Percentiles rank a stretch among this genome's conserved stretches.
Evolutionary conservation across 2,888 invertebrate species (phyloP).

Genomic region (Entomobrya proxima): DNA sequence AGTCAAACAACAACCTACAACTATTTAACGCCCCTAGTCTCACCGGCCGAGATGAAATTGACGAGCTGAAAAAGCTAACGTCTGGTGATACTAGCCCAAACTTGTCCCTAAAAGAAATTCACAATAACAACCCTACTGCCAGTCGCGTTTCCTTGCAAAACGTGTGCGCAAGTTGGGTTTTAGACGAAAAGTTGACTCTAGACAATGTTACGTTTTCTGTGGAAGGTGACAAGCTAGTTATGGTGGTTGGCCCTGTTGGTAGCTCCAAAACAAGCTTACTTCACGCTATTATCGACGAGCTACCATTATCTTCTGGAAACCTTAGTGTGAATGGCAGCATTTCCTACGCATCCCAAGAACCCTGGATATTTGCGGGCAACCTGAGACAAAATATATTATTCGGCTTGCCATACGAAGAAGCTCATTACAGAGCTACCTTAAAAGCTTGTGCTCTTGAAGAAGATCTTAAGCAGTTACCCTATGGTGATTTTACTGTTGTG

Average conservation of each 20-base stretch:
- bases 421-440: constrained; percentile 61
- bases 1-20: constrained; percentile 16
- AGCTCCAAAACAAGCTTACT: constrained; percentile 70
- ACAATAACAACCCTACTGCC: neutral
- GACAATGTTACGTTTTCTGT: constrained; percentile 38
- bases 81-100: neutral
- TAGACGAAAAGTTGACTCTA: constrained; percentile 28
- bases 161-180: constrained; percentile 33
- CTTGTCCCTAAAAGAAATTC: neutral
- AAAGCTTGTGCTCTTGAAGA: constrained; percentile 64
- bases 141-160: neutral
- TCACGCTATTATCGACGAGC: constrained; percentile 66
- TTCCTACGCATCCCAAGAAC: constrained; percentile 71
- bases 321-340: constrained; percentile 56
- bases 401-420: constrained; percentile 65
- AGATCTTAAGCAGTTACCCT: constrained; percentile 66
- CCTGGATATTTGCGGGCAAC: constrained; percentile 72
- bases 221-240: constrained; percentile 55
- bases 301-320: constrained; percentile 61
- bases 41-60: neutral
- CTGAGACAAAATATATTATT: constrained; percentile 72
- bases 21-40: neutral
- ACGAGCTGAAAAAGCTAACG: neutral
- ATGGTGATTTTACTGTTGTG: constrained; percentile 67
- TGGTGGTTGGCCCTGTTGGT: constrained; percentile 65